A percentile compares a stretch with the other conserved stretches of the same genome.
These are phyloP conservation scores for Microcebus lehilahytsara DNA, from an alignment of 2,113 vertebrate species.

Conservation along the genomic window DNA sequence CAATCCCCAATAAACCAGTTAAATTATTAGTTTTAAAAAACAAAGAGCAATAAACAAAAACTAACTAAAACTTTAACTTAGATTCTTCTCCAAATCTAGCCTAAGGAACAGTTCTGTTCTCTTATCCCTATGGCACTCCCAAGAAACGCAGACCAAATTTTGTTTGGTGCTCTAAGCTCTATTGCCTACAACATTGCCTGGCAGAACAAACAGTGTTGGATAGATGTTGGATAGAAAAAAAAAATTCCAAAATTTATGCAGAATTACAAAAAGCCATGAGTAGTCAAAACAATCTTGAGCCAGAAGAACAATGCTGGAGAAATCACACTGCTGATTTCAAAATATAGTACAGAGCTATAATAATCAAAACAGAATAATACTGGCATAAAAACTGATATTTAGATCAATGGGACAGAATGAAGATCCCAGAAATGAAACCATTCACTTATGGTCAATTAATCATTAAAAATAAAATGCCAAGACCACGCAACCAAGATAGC, in stretches of 20 bases:
- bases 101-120: background rate
- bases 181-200: background rate
- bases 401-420: background rate
- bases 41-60: background rate
- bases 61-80: background rate
- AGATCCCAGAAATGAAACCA: background rate
- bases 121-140: accelerated
- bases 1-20: background rate
- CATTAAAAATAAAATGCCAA: background rate
- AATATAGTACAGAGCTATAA: background rate
- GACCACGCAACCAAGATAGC: background rate
- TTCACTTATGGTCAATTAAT: background rate
- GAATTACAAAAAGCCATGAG: background rate
- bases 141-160: accelerated
- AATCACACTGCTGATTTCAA: background rate
- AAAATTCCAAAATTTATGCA: background rate
- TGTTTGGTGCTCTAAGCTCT: background rate
- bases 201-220: background rate
- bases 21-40: background rate
- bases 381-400: background rate
- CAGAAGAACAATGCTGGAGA: background rate
- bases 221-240: background rate
- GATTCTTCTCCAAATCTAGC: background rate
- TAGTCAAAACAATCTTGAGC: background rate
- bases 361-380: background rate